Evolutionary conservation across 2,888 invertebrate genomes (phyloP), one percentile per base, ranked within the genome.

Genomic region (Hipparchia sbordonii): DNA sequence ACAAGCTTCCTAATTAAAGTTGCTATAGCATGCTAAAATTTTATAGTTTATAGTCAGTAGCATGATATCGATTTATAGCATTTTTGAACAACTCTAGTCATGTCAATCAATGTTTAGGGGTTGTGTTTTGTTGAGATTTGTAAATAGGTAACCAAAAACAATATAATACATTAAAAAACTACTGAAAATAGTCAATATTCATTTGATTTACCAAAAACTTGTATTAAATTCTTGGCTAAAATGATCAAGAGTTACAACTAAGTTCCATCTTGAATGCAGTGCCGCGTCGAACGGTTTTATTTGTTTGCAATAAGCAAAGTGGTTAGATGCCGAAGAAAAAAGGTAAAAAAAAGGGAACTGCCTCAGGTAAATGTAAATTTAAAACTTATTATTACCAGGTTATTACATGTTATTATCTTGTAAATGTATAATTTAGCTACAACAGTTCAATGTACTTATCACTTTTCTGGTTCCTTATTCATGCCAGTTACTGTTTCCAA

Each of bases 251-350:
- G 48, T 48, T 63, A 8, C 9, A 63, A 48, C 13, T 6, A 54
- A 60, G 10, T 65, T 51, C 52, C 13, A 46, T 57, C 52, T 78
- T 76, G 75, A 74, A 78, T 79, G 73, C 72, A 87, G 91, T 52
- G 71, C 74, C 65, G 13, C 13, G 63, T 12, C 60, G 68, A 61
- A 71, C 39, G 51, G 39, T 60, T 75, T 73, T 62, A 71, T 70
- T 72, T 60, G 45, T 71, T 70, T 74, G 72, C 67, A 61, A 10
- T 70, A 13, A 67, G 56, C 45, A 76, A 70, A 72, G 59, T 77
- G 54, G 66, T 75, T 77, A 78, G 76, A 83, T 83, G 82, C 79
- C 80, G 78, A 82, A 81, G 76, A 83, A 82, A 79, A 82, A 81
- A 75, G 78, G 80, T 68, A 77, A 78, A 72, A 80, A 80, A 77